Conservation (phyloP, 2,113 vertebrate species). For the Mixornis gularis region DNA sequence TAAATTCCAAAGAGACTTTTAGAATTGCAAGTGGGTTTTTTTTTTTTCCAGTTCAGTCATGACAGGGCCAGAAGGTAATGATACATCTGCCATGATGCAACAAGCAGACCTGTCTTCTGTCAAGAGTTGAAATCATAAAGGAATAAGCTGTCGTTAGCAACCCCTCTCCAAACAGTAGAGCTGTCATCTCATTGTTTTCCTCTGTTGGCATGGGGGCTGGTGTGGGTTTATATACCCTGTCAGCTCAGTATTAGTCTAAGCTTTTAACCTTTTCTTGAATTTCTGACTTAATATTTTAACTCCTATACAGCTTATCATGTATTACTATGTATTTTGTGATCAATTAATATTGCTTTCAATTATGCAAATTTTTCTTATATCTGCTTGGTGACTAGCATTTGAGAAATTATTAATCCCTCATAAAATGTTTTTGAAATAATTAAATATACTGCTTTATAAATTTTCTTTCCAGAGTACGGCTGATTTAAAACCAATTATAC, state of each 20-base stretch:
- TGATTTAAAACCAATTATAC: not conserved
- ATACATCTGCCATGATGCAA: constrained; percentile 93
- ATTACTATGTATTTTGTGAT: not conserved
- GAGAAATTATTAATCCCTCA: not conserved
- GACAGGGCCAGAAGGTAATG: constrained; percentile 96
- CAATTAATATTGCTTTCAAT: not conserved
- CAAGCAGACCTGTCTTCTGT: constrained; percentile 93
- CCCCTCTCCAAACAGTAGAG: constrained; percentile 85
- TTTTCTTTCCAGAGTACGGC: not conserved
- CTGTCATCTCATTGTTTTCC: constrained; percentile 86
- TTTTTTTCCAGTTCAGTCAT: constrained; percentile 75
- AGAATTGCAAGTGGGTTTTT: constrained; percentile 31
- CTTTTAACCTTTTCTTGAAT: constrained; percentile 70
- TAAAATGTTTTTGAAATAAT: not conserved
- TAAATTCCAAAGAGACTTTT: constrained; percentile 69
- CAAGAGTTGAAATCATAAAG: constrained; percentile 93
- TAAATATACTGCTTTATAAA: not conserved
- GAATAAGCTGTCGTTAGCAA: constrained; percentile 95
- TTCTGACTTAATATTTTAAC: constrained; percentile 29
- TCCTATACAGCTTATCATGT: not conserved
- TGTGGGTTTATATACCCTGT: constrained; percentile 74
- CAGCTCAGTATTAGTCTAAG: constrained; percentile 62
- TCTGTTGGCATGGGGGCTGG: constrained; percentile 65
- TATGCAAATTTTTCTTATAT: not conserved
- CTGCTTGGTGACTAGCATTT: not conserved